A percentile compares a stretch with the other conserved stretches of the same genome.
These are phyloP conservation scores for Atractosteus spatula DNA, from an alignment of 2,113 vertebrate genomes.

Conservation along the genomic window DNA sequence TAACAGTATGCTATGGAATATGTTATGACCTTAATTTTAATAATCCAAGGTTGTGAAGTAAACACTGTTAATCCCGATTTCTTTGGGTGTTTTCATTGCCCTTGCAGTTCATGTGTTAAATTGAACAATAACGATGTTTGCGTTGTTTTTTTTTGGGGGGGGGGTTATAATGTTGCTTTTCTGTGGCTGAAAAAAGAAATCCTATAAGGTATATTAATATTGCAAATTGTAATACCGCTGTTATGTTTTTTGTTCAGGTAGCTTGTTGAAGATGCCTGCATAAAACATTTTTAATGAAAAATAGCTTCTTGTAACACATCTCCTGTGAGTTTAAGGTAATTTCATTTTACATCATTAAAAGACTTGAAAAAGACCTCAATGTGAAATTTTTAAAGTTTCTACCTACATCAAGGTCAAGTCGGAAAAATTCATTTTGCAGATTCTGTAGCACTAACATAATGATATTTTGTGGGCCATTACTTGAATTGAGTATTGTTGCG, in stretches of 20 bases:
- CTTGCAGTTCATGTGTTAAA: not conserved
- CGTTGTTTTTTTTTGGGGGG: no score
- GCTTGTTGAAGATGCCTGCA: constrained; percentile 57
- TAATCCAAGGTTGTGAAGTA: not conserved
- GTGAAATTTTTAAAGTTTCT: constrained; percentile 15
- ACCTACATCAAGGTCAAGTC: not conserved
- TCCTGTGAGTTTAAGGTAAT: constrained; percentile 56
- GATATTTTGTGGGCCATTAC: not conserved
- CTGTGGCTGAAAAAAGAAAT: constrained; percentile 31
- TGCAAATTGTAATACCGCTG: constrained; percentile 53
- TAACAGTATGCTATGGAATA: not conserved
- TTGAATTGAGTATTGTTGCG: no score
- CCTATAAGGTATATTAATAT: constrained; percentile 56
- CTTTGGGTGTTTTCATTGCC: not conserved
- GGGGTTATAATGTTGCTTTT: constrained; percentile 1
- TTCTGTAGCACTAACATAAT: not conserved
- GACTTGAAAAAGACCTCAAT: constrained; percentile 34
- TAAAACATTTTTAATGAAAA: constrained; percentile 45
- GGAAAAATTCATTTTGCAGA: not conserved
- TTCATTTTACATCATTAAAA: constrained; percentile 68
- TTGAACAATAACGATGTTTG: no score
- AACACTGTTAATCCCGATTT: not conserved
- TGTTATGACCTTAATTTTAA: not conserved
- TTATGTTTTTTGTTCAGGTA: constrained; percentile 60
- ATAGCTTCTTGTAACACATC: constrained; percentile 40